Percentiles rank a stretch among this genome's conserved stretches.
These are phyloP conservation scores for Mayetiola destructor DNA, from an alignment of 2,888 invertebrate species.

Conservation along the genomic window DNA sequence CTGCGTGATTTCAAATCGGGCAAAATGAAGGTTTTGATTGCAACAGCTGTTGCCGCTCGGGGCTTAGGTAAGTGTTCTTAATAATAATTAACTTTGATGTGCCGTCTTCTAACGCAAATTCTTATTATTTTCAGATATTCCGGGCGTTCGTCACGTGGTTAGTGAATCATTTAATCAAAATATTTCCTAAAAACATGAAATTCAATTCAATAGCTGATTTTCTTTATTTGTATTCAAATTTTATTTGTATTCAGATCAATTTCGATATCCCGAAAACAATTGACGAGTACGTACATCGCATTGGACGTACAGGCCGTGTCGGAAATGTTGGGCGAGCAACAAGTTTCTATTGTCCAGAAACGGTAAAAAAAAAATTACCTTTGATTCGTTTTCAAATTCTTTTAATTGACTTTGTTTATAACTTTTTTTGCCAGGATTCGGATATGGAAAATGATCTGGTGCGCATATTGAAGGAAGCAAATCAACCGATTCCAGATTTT, in stretches of 20 bases:
- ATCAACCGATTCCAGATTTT: conserved; percentile 68
- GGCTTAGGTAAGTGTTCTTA: conserved; percentile 51
- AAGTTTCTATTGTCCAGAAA: conserved; percentile 60
- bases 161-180: no score
- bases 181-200: no score
- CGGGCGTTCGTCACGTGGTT: conserved; percentile 72
- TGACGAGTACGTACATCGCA: conserved; percentile 90
- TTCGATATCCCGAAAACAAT: conserved; percentile 79
- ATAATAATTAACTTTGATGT: background rate
- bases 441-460: conserved; percentile 49
- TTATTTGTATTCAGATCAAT: no score
- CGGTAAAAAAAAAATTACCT: conserved; percentile 23
- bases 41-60: conserved; percentile 87
- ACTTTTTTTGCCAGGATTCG: conserved; percentile 35
- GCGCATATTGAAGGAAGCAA: conserved; percentile 61
- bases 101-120: background rate
- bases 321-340: conserved; percentile 79
- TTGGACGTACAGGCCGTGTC: conserved; percentile 88
- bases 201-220: no score
- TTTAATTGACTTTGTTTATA: conserved; percentile 19
- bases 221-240: no score
- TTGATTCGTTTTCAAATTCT: background rate
- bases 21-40: conserved; percentile 66
- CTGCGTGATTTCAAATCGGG: conserved; percentile 75
- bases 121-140: conserved; percentile 51